A percentile compares a stretch with the other conserved stretches of the same genome.
phyloP scores from a whole-genome alignment of 2,113 vertebrate species.

The Erinaceus europaeus region DNA sequence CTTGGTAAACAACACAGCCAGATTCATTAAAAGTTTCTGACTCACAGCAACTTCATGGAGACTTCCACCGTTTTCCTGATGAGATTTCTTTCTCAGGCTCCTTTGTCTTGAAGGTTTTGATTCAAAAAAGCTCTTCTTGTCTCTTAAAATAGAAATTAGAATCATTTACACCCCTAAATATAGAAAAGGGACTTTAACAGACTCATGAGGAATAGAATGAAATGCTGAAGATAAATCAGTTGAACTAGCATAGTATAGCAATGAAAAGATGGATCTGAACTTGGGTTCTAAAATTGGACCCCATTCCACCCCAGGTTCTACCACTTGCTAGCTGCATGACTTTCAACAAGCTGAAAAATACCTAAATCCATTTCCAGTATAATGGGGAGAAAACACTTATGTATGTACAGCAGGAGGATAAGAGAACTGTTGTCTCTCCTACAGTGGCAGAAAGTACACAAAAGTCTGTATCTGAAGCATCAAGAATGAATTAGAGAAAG shows the following conservation, averaged over 20 bases:
- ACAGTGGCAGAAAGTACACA: no score
- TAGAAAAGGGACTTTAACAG: background rate
- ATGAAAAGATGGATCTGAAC: background rate
- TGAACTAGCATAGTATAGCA: background rate
- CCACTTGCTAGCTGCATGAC: background rate
- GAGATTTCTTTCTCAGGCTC: constrained; percentile 35
- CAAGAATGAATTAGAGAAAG: no score
- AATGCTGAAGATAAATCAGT: background rate
- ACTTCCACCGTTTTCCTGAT: constrained; percentile 28
- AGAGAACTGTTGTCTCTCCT: no score
- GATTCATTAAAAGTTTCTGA: constrained; percentile 66
- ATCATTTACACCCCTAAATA: background rate
- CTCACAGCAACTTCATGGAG: constrained; percentile 24
- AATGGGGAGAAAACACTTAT: background rate
- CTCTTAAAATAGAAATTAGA: constrained; percentile 48
- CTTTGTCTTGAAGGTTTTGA: constrained; percentile 35
- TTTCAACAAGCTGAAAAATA: background rate
- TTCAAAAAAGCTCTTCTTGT: background rate
- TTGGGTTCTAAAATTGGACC: constrained; percentile 5
- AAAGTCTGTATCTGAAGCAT: no score
- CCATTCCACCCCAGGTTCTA: background rate
- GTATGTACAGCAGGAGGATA: background rate
- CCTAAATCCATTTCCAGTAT: no score
- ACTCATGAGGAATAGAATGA: background rate
- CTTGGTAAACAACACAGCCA: constrained; percentile 58